Evolutionary conservation across 2,888 invertebrate genomes (phyloP).

Genomic region (Rotaria macrura): DNA sequence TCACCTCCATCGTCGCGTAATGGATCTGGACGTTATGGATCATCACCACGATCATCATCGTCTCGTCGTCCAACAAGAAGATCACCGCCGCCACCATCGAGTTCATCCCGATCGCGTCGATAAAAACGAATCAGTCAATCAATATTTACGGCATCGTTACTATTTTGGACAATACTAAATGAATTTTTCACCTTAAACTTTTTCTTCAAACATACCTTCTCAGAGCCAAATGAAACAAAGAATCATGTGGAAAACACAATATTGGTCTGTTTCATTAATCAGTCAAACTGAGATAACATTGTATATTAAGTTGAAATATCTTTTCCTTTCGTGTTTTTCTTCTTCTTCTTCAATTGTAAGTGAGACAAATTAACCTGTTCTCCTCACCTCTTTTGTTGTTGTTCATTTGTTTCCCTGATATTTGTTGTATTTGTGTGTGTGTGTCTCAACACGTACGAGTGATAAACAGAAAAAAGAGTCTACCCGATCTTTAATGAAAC

Average conservation of each 20-base stretch:
- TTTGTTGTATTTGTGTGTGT: neutral
- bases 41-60: neutral
- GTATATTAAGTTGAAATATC: neutral
- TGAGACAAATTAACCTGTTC: neutral
- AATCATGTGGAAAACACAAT: neutral
- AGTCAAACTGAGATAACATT: neutral
- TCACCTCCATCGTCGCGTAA: neutral
- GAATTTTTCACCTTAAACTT: neutral
- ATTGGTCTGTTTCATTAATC: neutral
- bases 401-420: neutral
- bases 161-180: neutral
- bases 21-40: conserved; percentile 6
- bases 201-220: neutral
- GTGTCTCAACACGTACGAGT: neutral
- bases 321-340: too few relatives aligned
- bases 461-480: neutral
- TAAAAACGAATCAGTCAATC: neutral
- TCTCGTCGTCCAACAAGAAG: conserved; percentile 9
- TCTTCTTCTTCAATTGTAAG: neutral
- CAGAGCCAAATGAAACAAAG: neutral
- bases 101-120: conserved; percentile 1
- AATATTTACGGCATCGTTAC: too few relatives aligned
- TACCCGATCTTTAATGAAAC: neutral
- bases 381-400: neutral
- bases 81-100: neutral